Percentiles rank a stretch among this genome's conserved stretches.
Evolutionary conservation across 1,140 invertebrate genomes (phyloP).

Genomic region (Neuroterus valhalla): DNA sequence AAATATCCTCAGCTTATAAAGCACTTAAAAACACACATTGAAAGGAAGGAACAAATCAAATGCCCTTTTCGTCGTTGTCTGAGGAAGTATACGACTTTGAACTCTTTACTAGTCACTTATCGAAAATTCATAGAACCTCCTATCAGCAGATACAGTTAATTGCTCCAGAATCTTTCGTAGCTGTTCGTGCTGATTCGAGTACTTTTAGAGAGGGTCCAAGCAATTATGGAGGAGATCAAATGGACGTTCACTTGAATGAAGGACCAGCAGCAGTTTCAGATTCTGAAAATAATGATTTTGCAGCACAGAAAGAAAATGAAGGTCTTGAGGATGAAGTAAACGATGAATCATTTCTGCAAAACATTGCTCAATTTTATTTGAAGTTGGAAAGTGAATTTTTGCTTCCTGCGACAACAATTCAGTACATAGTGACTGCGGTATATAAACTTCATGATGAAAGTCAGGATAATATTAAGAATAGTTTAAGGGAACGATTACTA

Average conservation of each 20-base stretch:
- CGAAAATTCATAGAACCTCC: background rate
- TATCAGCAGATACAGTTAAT: too few species aligned
- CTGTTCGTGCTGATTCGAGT: too few species aligned
- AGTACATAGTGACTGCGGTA: background rate
- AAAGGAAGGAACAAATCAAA: conserved; percentile 7
- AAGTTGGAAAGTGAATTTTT: background rate
- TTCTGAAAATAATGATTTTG: too few species aligned
- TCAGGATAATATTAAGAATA: conserved; percentile 20
- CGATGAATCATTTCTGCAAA: background rate
- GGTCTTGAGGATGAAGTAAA: too few species aligned
- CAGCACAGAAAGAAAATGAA: too few species aligned
- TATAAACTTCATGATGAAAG: background rate
- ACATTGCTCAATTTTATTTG: background rate
- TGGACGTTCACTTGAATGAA: too few species aligned
- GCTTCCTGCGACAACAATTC: background rate
- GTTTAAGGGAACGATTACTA: conserved; percentile 26
- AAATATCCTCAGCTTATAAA: conserved; percentile 26
- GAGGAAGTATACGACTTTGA: background rate
- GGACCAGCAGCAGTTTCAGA: too few species aligned
- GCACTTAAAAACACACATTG: conserved; percentile 35
- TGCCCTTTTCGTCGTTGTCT: conserved; percentile 22
- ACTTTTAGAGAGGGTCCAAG: too few species aligned
- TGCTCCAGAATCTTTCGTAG: too few species aligned
- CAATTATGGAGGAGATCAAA: too few species aligned
- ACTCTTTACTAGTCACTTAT: background rate